Percentiles rank a stretch among this genome's conserved stretches.
phyloP scores from a whole-genome alignment of 2,888 invertebrate species.

The Pseudanteris insignis region DNA sequence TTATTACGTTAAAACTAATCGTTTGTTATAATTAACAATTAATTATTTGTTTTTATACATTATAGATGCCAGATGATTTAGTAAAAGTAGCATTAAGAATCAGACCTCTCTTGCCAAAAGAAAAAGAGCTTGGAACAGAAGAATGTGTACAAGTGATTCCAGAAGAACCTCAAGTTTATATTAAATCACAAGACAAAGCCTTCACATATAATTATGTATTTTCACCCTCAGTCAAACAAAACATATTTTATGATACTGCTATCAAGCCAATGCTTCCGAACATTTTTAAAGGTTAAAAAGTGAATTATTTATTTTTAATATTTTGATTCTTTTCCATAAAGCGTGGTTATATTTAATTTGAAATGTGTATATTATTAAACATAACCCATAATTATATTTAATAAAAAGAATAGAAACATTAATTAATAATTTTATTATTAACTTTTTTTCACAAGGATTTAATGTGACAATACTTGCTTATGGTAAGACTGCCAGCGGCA shows the following conservation, averaged over 20 bases:
- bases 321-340: too few relatives aligned
- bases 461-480: conserved; percentile 95
- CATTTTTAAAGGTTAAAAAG: conserved; percentile 87
- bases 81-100: conserved; percentile 86
- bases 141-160: conserved; percentile 75
- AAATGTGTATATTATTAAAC: too few relatives aligned
- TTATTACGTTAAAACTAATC: too few relatives aligned
- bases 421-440: too few relatives aligned
- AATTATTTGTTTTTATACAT: conserved; percentile 6
- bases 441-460: conserved; percentile 78
- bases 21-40: neutral
- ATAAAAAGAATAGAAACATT: too few relatives aligned
- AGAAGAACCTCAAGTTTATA: conserved; percentile 75
- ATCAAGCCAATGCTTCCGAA: conserved; percentile 77
- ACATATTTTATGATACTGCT: conserved; percentile 77
- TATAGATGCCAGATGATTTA: conserved; percentile 60
- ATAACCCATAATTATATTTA: too few relatives aligned
- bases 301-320: too few relatives aligned
- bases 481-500: conserved; percentile 95
- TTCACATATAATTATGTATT: conserved; percentile 90
- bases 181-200: conserved; percentile 73
- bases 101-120: conserved; percentile 80
- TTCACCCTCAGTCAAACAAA: conserved; percentile 75
- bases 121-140: conserved; percentile 79
- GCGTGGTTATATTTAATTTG: too few relatives aligned